phyloP scores from a whole-genome alignment of 2,888 invertebrate genomes.

The Anthophora plumipes region DNA sequence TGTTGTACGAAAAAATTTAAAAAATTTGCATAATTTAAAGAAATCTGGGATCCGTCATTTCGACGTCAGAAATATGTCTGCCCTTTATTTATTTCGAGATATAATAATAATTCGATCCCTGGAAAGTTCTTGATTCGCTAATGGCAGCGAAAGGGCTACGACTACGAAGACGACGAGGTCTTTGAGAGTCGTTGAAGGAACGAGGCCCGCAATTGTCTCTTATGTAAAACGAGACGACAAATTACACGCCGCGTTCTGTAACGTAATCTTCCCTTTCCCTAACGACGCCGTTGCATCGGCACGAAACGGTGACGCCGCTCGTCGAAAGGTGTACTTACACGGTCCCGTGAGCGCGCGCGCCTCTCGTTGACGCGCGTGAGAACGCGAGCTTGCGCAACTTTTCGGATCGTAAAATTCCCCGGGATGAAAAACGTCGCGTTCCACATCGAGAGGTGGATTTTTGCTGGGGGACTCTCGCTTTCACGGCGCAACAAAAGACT shows the following conservation, averaged over 20 bases:
- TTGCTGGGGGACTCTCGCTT: not conserved
- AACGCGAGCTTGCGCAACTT: conserved; percentile 29
- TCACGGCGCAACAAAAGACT: too few relatives aligned
- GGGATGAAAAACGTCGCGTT: conserved; percentile 7
- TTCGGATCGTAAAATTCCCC: conserved; percentile 5
- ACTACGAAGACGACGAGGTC: too few relatives aligned
- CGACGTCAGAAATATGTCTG: too few relatives aligned
- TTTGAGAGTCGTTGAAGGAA: conserved; percentile 30
- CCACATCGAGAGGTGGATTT: not conserved
- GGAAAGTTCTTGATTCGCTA: too few relatives aligned
- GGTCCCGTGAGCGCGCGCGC: not conserved
- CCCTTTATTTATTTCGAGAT: too few relatives aligned
- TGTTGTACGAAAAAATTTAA: too few relatives aligned
- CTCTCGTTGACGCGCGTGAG: conserved; percentile 28
- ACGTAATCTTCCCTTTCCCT: conserved; percentile 55
- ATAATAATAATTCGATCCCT: too few relatives aligned
- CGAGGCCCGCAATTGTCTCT: conserved; percentile 52
- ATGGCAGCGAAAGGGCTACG: not conserved
- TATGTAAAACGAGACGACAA: conserved; percentile 61
- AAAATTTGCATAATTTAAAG: too few relatives aligned
- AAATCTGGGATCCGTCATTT: too few relatives aligned
- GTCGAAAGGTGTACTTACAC: conserved; percentile 24
- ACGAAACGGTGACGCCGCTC: conserved; percentile 37
- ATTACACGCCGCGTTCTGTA: conserved; percentile 53
- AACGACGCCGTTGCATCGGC: conserved; percentile 22